phyloP scores from a whole-genome alignment of 2,888 invertebrate genomes.

The Eupithecia subfuscata region DNA sequence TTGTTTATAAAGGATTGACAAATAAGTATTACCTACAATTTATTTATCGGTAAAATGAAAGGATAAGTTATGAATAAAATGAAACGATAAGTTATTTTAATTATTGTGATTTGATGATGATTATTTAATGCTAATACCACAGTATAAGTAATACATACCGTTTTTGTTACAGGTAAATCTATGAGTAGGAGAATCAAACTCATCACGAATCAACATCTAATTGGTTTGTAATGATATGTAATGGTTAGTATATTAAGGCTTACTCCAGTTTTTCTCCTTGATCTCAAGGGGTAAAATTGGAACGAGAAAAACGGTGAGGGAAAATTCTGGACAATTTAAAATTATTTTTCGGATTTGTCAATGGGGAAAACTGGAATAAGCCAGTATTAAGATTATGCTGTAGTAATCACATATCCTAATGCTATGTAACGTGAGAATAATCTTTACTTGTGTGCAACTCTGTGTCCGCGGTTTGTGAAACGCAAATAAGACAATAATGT shows the following conservation, averaged over 20 bases:
- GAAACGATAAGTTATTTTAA: background rate
- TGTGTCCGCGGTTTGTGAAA: background rate
- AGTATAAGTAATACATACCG: too few relatives aligned
- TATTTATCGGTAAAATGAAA: too few relatives aligned
- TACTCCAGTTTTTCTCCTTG: too few relatives aligned
- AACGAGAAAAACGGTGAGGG: too few relatives aligned
- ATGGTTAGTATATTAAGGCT: too few relatives aligned
- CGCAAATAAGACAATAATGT: background rate
- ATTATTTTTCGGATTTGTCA: too few relatives aligned
- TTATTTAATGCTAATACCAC: background rate
- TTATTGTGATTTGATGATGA: background rate
- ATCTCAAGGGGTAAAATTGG: too few relatives aligned
- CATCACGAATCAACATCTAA: background rate
- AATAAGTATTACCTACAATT: too few relatives aligned
- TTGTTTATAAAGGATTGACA: too few relatives aligned
- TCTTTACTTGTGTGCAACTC: background rate
- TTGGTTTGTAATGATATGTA: background rate
- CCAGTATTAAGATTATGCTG: background rate
- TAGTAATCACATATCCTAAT: background rate
- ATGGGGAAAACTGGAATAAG: too few relatives aligned
- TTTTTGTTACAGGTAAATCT: slow-evolving; percentile 2
- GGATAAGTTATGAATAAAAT: background rate
- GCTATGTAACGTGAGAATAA: background rate
- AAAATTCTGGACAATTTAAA: too few relatives aligned
- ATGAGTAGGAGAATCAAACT: background rate